phyloP scores from a whole-genome alignment of 1,140 invertebrate species.

The Temnothorax longispinosus region DNA sequence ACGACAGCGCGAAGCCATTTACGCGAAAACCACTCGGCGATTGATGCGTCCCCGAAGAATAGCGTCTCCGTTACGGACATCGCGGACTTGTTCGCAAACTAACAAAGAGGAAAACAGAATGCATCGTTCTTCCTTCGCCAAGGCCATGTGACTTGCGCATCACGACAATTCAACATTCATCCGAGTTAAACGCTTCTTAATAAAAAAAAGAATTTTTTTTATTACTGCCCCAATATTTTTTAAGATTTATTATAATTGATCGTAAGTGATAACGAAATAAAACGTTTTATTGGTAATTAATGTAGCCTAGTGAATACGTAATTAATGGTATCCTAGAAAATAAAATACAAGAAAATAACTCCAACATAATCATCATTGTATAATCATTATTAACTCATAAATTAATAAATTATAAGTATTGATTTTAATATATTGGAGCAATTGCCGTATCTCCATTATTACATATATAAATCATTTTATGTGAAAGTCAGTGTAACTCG shows the following conservation, averaged over 20 bases:
- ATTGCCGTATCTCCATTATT: neutral
- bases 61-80: neutral
- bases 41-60: constrained; percentile 3
- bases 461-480: neutral
- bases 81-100: constrained; percentile 16
- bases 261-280: neutral
- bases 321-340: neutral
- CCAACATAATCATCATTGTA: neutral
- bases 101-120: constrained; percentile 37
- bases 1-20: constrained; percentile 14
- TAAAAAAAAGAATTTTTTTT: neutral
- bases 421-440: neutral
- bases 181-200: neutral
- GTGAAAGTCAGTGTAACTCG: neutral
- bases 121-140: constrained; percentile 11
- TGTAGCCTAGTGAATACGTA: too few relatives aligned
- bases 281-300: neutral
- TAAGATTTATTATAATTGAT: neutral
- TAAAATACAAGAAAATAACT: neutral
- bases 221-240: neutral
- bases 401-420: neutral
- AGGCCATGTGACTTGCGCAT: neutral
- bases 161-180: neutral
- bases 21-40: constrained; percentile 11
- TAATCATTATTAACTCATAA: neutral